Evolutionary conservation across 2,888 invertebrate genomes (phyloP), one percentile per base, ranked within the genome.

Genomic region (Perithous albicinctus): DNA sequence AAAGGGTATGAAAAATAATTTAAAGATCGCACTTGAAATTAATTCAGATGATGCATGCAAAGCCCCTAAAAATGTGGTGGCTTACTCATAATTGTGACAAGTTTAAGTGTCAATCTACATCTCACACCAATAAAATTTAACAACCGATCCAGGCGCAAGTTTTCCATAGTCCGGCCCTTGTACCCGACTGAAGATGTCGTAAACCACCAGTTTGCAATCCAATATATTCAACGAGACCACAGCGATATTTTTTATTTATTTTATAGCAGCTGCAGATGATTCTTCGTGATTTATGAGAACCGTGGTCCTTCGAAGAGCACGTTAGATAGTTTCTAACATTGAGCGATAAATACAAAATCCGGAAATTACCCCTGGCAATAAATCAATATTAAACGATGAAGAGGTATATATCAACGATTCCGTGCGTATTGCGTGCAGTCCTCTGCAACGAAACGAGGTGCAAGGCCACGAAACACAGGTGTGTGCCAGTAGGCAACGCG

Each of bases 271-370:
- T 69, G 54, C 69, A 38, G n/a, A 38, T 54, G 69, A 54, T 54
- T 69, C 54, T 23, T 38, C 10, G 69, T 54, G 69, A 69, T 69
- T 69, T 69, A 69, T 69, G n/a, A n/a, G n/a, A n/a, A n/a, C 54
- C 54, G 26, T 29, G 29, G 12, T 61, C 20, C 15, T 29, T 41
- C 51, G 61, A 77, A 46, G 61, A 18, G 38, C 41, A 54, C 51
- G 41, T 32, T 54, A 15, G 59, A 48, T 32, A 23, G 18, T 51
- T 43, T 18, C 41, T 15, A 26, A 29, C 15, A 73, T 61, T 1
- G 23, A n/a, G n/a, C 29, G n/a, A 29, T n/a, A n/a, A 15, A 18
- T 48, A 54, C 12, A 3, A 43, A 54, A 56, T 70, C 23, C 41
- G 10, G 63, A 63, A 38, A 79, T 54, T 74, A 56, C 26, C 35